These are phyloP conservation scores for Halcyon badia DNA, from an alignment of 2,797 vertebrate species.

Conservation along the genomic window DNA sequence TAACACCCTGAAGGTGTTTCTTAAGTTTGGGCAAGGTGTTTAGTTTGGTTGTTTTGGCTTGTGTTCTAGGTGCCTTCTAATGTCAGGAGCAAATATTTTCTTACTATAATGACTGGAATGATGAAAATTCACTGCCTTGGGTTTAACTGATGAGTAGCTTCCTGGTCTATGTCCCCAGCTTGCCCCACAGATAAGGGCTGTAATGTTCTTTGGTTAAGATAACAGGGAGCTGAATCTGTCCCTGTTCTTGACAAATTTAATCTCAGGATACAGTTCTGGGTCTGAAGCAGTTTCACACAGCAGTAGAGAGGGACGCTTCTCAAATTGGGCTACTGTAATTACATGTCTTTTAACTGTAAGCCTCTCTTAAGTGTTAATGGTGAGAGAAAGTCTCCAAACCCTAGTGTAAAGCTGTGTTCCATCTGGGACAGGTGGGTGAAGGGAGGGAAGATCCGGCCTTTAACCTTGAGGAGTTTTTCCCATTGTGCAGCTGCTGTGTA, in stretches of 20 bases:
- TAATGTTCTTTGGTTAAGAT: neutral
- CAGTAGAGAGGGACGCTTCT: neutral
- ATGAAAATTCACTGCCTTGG: neutral
- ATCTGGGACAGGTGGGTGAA: neutral
- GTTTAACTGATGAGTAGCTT: neutral
- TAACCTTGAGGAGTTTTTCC: neutral
- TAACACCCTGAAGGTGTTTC: neutral
- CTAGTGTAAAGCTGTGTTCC: rapidly evolving
- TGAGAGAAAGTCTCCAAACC: neutral
- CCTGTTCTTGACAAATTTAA: neutral
- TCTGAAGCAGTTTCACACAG: neutral
- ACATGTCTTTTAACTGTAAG: rapidly evolving
- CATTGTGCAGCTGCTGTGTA: neutral
- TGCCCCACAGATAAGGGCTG: neutral
- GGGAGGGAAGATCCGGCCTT: neutral
- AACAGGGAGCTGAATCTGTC: neutral
- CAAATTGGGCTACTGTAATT: neutral
- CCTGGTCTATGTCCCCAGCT: neutral
- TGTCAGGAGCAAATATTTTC: neutral
- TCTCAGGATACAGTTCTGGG: neutral
- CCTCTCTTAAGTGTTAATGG: neutral
- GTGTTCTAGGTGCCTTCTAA: rapidly evolving
- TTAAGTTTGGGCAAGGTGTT: neutral
- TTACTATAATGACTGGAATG: neutral
- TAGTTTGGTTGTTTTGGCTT: neutral